phyloP scores from a whole-genome alignment of 1,140 invertebrate species.

The Lepeophtheirus salmonis region DNA sequence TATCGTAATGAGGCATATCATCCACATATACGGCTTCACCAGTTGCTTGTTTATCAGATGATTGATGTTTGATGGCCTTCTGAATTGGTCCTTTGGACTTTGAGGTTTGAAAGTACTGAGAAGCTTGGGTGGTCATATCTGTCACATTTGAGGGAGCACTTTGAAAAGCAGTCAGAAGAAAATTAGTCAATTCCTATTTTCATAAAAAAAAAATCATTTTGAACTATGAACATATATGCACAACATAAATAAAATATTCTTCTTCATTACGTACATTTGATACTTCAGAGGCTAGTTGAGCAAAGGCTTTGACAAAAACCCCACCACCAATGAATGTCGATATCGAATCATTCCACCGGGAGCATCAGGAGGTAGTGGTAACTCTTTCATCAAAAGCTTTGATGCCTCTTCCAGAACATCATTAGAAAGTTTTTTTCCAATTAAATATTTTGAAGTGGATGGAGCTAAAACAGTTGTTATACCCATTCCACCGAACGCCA shows the following conservation, averaged over 20 bases:
- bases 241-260: no score
- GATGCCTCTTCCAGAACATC: conserved; percentile 43
- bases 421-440: conserved; percentile 39
- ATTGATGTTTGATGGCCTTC: conserved; percentile 54
- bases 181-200: not conserved
- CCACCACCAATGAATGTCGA: conserved; percentile 52
- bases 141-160: not conserved
- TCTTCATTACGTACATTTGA: no score
- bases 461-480: conserved; percentile 57
- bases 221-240: not conserved
- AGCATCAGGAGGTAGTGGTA: conserved; percentile 50
- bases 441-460: conserved; percentile 41
- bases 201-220: not conserved
- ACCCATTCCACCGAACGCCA: conserved; percentile 80
- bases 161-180: not conserved
- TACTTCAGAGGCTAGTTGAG: no score
- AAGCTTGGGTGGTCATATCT: not conserved
- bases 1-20: conserved; percentile 52
- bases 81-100: conserved; percentile 46
- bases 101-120: not conserved
- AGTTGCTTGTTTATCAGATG: conserved; percentile 67
- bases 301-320: conserved; percentile 23
- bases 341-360: conserved; percentile 81
- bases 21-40: conserved; percentile 82
- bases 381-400: conserved; percentile 44